These are phyloP conservation scores for Neodiprion virginianus DNA, from an alignment of 1,140 invertebrate species.

Conservation along the genomic window DNA sequence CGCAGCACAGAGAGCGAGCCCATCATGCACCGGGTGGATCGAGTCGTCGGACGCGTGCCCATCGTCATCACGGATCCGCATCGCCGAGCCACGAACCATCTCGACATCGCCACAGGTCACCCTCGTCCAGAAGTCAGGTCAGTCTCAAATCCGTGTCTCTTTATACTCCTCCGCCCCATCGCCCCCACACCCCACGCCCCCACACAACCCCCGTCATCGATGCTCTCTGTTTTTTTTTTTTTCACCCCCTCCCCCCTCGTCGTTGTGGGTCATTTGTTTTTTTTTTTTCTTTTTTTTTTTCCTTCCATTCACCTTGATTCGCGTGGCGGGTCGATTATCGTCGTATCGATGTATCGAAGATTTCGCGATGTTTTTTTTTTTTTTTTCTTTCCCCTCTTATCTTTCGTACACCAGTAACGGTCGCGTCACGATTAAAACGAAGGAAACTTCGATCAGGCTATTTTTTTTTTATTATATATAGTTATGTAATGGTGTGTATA, in stretches of 20 bases:
- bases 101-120: constrained; percentile 45
- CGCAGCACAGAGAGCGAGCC: constrained; percentile 59
- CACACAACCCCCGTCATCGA: constrained; percentile 15
- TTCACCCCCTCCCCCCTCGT: constrained; percentile 29
- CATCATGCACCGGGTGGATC: constrained; percentile 61
- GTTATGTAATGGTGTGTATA: too few relatives aligned
- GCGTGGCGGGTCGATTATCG: constrained; percentile 11
- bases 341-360: constrained; percentile 34
- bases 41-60: constrained; percentile 54
- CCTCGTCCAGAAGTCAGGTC: constrained; percentile 56
- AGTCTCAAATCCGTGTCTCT: constrained; percentile 37
- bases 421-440: background rate
- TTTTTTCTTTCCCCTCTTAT: constrained; percentile 11
- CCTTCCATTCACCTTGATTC: constrained; percentile 8
- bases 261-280: background rate
- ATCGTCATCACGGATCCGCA: constrained; percentile 50
- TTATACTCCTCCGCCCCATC: constrained; percentile 16
- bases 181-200: constrained; percentile 24
- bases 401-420: constrained; percentile 9
- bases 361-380: background rate
- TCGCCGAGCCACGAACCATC: constrained; percentile 49
- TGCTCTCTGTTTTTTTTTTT: constrained; percentile 9
- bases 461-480: too few relatives aligned
- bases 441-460: too few relatives aligned
- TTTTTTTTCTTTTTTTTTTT: background rate